Evolutionary conservation across 2,888 invertebrate species (phyloP), one percentile per base, ranked within the genome.

Genomic region (Copidosoma aretas): DNA sequence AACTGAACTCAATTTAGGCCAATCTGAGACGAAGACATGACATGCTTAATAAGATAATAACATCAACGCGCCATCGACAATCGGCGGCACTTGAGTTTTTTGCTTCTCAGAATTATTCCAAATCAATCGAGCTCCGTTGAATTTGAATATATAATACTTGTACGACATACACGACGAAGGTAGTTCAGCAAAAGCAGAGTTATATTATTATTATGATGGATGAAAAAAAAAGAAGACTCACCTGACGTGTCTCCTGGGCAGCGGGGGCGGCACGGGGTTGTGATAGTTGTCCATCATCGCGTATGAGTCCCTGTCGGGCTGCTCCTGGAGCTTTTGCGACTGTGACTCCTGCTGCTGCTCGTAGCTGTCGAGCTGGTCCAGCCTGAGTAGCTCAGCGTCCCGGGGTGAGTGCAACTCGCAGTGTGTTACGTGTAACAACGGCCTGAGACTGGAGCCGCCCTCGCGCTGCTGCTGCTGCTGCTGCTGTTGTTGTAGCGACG

Each of bases 221-320:
- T 25, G 39, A 24, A 15, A 22, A 54, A 22, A 54, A 24, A 17
- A 56, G 56, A 12, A 46, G 56, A n/a, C 82, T 83, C 78, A 83
- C 83, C 83, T 80, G 66, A 81, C 82, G 71, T 83, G 83, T 41
- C 83, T 78, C 68, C 83, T 75, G n/a, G 83, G 83, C 49, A 84
- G 73, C 59, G 82, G 83, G 22, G 83, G 83, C 25, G 83, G 83
- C 41, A 83, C 81, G n/a, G 83, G 82, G 66, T 77, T 82, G 75
- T 82, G 82, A 77, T 81, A 82, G 75, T 81, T 82, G 75, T 84
- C 82, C 83, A 83, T 84, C 79, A 82, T 81, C 65, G 82, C 79
- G 74, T 83, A 83, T 10, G 80, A 74, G 76, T 82, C 80, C 64
- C 79, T 75, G 43, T 79, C 74, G 8, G 70, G 68, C 24, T 71